These are phyloP conservation scores for Drosophila multiciliata DNA, from an alignment of 2,888 invertebrate genomes.

Conservation along the genomic window DNA sequence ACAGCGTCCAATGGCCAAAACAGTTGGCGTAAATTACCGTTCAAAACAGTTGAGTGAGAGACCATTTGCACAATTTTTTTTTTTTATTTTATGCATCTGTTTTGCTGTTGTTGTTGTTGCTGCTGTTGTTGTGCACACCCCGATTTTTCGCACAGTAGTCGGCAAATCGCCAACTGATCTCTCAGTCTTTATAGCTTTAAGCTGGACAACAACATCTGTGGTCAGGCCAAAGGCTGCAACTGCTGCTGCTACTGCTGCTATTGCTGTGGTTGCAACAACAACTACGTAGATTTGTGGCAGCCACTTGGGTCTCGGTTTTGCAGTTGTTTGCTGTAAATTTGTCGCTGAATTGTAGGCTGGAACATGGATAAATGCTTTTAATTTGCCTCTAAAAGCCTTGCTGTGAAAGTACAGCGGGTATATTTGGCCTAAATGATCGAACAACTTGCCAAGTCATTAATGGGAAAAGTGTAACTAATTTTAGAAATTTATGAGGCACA, in stretches of 20 bases:
- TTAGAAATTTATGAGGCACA: not conserved
- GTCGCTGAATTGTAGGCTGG: constrained; percentile 46
- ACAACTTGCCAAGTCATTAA: not conserved
- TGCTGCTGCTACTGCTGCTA: constrained; percentile 12
- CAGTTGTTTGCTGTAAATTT: constrained; percentile 52
- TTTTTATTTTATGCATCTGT: constrained; percentile 32
- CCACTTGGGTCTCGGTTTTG: constrained; percentile 9
- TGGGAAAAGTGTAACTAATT: constrained; percentile 15
- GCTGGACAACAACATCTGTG: constrained; percentile 33
- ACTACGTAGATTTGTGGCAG: constrained; percentile 28
- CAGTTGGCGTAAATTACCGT: constrained; percentile 77
- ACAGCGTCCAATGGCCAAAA: constrained; percentile 53
- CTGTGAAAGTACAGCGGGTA: constrained; percentile 26
- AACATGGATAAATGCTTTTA: constrained; percentile 44
- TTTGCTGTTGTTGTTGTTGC: not conserved
- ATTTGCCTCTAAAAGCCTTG: constrained; percentile 37
- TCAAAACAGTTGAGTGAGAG: constrained; percentile 47
- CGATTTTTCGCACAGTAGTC: constrained; percentile 48
- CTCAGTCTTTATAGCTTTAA: constrained; percentile 27
- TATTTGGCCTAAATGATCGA: constrained; percentile 17
- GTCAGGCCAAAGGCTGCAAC: constrained; percentile 21
- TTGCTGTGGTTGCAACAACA: constrained; percentile 25
- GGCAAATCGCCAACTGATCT: constrained; percentile 45
- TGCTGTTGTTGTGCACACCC: constrained; percentile 45
- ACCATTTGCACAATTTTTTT: constrained; percentile 36